These are phyloP conservation scores for Gobionotothen gibberifrons DNA, from an alignment of 2,797 vertebrate species.

Conservation along the genomic window DNA sequence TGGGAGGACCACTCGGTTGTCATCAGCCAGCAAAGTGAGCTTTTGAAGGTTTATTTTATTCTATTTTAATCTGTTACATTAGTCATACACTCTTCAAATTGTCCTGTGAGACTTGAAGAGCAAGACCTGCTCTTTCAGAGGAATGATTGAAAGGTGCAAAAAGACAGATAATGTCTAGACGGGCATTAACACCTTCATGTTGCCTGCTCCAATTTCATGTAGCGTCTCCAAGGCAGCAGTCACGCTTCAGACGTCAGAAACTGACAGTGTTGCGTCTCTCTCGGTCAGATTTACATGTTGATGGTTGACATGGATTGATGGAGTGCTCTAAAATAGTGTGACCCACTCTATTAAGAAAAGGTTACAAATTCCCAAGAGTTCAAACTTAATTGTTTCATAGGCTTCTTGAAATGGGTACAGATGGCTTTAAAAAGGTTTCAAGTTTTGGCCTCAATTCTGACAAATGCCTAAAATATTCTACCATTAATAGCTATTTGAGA, in stretches of 20 bases:
- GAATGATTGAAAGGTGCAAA: conserved; percentile 39
- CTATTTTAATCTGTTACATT: conserved; percentile 51
- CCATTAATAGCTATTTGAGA: neutral
- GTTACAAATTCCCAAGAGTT: neutral
- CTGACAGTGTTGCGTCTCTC: neutral
- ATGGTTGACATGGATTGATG: conserved; percentile 6
- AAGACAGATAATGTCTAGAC: conserved; percentile 23
- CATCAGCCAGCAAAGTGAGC: neutral
- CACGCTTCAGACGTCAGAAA: conserved; percentile 8
- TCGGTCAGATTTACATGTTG: neutral
- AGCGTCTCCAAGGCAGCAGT: conserved; percentile 21
- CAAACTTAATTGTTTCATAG: neutral
- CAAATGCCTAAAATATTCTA: neutral
- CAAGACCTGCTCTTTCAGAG: conserved; percentile 10
- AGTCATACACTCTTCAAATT: conserved; percentile 29
- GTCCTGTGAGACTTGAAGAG: conserved; percentile 20
- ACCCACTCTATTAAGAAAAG: neutral
- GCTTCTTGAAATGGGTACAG: neutral
- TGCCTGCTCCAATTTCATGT: conserved; percentile 32
- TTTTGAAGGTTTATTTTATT: conserved; percentile 24
- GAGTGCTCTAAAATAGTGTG: neutral
- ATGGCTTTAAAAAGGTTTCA: neutral
- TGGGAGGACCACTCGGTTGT: neutral
- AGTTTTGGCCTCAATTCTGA: neutral
- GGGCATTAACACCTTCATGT: conserved; percentile 27